phyloP scores from a whole-genome alignment of 2,113 vertebrate species.

The Halcyon malimbica region DNA sequence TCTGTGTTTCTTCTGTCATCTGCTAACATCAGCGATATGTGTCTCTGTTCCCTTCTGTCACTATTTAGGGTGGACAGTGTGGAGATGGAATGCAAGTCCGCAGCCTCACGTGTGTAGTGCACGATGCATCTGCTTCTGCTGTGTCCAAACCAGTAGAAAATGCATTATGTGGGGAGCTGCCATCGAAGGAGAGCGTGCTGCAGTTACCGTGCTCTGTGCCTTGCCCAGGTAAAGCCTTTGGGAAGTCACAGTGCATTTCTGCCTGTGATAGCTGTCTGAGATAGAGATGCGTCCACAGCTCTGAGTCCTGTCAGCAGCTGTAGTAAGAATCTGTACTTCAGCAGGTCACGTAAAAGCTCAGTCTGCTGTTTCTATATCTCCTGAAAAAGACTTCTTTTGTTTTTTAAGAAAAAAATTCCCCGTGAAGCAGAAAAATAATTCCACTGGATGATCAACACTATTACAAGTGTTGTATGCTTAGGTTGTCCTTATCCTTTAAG shows the following conservation, averaged over 20 bases:
- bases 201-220: slow-evolving; percentile 88
- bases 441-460: neutral
- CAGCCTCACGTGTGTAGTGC: slow-evolving; percentile 84
- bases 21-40: neutral
- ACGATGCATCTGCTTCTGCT: slow-evolving; percentile 76
- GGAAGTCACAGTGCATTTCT: neutral
- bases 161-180: slow-evolving; percentile 79
- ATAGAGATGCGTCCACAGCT: neutral
- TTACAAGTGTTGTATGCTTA: neutral
- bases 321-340: neutral
- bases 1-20: neutral
- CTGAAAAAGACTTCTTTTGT: neutral
- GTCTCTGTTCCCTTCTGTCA: slow-evolving; percentile 2
- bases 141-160: slow-evolving; percentile 68
- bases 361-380: neutral
- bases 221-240: slow-evolving; percentile 84
- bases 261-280: neutral
- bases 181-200: slow-evolving; percentile 72
- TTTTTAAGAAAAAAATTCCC: neutral
- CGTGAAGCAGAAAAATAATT: neutral
- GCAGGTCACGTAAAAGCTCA: neutral
- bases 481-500: neutral
- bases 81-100: slow-evolving; percentile 88
- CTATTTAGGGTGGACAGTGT: slow-evolving; percentile 87
- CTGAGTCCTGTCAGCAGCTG: neutral